Evolutionary conservation across 2,113 vertebrate genomes (phyloP).

Genomic region (Grantiella picta): DNA sequence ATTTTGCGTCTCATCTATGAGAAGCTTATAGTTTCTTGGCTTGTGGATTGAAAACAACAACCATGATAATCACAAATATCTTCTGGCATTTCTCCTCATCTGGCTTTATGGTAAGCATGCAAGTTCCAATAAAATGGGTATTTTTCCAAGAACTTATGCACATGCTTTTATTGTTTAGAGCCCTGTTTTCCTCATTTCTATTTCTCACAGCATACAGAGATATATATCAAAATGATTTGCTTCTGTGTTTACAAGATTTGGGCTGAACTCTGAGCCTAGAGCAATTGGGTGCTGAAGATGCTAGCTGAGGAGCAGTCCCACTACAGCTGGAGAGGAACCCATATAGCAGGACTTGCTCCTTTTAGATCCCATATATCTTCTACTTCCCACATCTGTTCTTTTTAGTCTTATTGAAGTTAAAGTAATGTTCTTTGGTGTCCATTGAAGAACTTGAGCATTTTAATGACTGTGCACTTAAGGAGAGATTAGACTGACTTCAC

Average conservation of each 20-base stretch:
- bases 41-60: background rate
- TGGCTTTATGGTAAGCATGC: background rate
- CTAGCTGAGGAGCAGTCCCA: background rate
- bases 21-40: background rate
- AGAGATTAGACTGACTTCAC: background rate
- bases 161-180: background rate
- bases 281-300: background rate
- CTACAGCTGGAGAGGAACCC: background rate
- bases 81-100: background rate
- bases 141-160: background rate
- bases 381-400: background rate
- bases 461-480: background rate
- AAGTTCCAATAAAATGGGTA: background rate
- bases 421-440: background rate
- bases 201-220: background rate
- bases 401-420: background rate
- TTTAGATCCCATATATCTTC: background rate
- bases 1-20: background rate
- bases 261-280: background rate
- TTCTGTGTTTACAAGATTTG: background rate
- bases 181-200: background rate
- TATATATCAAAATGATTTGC: background rate
- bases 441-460: background rate
- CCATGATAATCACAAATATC: background rate
- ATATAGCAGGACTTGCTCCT: fast-evolving